Percentiles rank a stretch among this genome's conserved stretches.
These are phyloP conservation scores for Helostoma temminkii DNA, from an alignment of 2,797 vertebrate species.

Conservation along the genomic window DNA sequence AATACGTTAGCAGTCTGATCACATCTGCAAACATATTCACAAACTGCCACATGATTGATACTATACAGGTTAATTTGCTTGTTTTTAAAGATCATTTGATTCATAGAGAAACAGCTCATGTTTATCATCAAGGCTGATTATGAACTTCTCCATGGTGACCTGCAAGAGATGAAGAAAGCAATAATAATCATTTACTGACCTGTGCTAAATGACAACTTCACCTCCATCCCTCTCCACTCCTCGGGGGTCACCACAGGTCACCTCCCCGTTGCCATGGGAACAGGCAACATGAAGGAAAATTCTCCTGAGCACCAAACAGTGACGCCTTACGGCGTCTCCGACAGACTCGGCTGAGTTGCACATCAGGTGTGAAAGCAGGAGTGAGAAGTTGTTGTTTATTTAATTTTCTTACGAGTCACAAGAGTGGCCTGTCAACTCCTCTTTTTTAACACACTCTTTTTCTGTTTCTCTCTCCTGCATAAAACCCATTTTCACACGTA, in stretches of 20 bases:
- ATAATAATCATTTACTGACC: conserved; percentile 33
- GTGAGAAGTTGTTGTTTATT: conserved; percentile 83
- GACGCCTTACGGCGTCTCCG: conserved; percentile 70
- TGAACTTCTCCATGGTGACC: conserved; percentile 15
- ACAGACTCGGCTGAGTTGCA: conserved; percentile 73
- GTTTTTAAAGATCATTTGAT: background rate
- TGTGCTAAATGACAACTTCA: conserved; percentile 43
- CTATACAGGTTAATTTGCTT: background rate
- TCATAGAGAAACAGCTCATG: background rate
- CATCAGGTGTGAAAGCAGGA: conserved; percentile 78
- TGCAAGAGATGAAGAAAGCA: conserved; percentile 15
- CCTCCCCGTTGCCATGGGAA: conserved; percentile 74
- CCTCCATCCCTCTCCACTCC: conserved; percentile 39
- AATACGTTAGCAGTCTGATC: background rate
- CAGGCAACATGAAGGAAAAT: conserved; percentile 65
- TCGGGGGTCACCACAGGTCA: conserved; percentile 66
- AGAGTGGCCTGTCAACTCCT: conserved; percentile 63
- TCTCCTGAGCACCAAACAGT: conserved; percentile 65
- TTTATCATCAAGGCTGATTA: conserved; percentile 7
- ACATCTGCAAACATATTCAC: conserved; percentile 1
- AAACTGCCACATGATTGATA: background rate
- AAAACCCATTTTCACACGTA: conserved; percentile 67
- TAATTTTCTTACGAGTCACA: conserved; percentile 76
- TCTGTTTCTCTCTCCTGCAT: conserved; percentile 47
- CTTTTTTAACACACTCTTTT: conserved; percentile 54